Conservation (phyloP, 30 jellyfish, hydroid and myxozoan genomes). For the Sanderia malayensis region DNA sequence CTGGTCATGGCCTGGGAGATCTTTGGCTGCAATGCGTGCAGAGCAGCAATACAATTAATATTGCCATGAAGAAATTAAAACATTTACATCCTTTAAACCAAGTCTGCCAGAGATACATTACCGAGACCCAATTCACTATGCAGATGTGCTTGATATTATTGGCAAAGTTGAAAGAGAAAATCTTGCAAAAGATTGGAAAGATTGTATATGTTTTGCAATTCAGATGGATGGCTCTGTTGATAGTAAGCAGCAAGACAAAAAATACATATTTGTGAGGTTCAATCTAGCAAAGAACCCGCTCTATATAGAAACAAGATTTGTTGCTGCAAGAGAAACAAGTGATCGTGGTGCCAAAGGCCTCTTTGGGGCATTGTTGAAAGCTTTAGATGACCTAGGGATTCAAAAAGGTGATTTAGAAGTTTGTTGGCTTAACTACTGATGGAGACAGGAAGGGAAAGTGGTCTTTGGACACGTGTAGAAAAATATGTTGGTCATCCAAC, state of each 20-base stretch:
- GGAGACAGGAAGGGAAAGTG: conserved; percentile 10
- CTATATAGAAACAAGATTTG: conserved; percentile 8
- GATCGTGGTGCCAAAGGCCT: conserved; percentile 24
- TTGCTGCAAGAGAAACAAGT: conserved; percentile 15
- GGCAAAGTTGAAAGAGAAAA: conserved; percentile 4
- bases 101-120: not conserved
- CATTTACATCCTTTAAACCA: conserved; percentile 9
- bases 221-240: conserved; percentile 19
- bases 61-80: not conserved
- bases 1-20: conserved; percentile 15
- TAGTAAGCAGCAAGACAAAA: conserved; percentile 9
- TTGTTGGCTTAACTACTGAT: conserved; percentile 15
- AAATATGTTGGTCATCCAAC: conserved; percentile 13
- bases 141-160: conserved; percentile 6
- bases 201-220: conserved; percentile 9
- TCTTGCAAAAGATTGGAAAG: conserved; percentile 4
- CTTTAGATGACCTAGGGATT: conserved; percentile 10
- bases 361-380: not conserved
- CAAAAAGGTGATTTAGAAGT: conserved; percentile 3
- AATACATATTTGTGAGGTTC: not conserved
- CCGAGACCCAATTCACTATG: conserved; percentile 17
- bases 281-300: not conserved
- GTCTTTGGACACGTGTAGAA: conserved; percentile 12
- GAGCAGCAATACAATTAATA: conserved; percentile 2
- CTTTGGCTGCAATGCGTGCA: conserved; percentile 17